Evolutionary conservation across 2,113 vertebrate genomes (phyloP), one percentile per base, ranked within the genome.

Genomic region (Phoxinus phoxinus): DNA sequence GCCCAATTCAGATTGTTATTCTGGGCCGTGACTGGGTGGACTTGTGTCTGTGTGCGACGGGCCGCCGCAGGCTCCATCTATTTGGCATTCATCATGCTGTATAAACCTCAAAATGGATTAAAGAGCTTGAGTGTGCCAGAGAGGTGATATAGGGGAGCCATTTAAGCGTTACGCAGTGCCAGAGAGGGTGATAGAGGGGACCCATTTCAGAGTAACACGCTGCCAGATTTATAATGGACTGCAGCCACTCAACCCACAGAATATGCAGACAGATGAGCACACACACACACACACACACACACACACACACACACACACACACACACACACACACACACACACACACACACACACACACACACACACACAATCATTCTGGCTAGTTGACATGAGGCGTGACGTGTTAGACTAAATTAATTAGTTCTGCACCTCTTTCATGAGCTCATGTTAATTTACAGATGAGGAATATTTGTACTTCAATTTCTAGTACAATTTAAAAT

Each of bases 181-280:
- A 92, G 87, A 74, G 83, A 86, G 84, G 77, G 85, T 91, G 90
- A 93, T 92, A 90, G 87, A 91, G 89, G 67, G 86, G 86, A 86
- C 74, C 84, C 85, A 89, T 91, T 92, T 92, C 85, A 87, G 69
- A 81, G 88, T 84, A 87, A 80, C 86, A 81, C 78, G n/a, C 73
- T 90, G 89, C 92, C 92, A 93, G 74, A 81, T 86, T 88, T 92
- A 91, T 91, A 93, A 93, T 89, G 90, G 89, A 93, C 81, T 73
- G 77, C 83, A 83, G 86, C 81, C 87, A 88, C 85, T 84, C 87
- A 88, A 86, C 90, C 85, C 58, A 85, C 84, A 74, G 72, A 81
- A 89, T 89, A 84, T 86, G 87, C 86, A 87, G 6, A 41, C 86
- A 86, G 6, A 41, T 67, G 81, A 44, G 56, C 46, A 41, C 7